Percentiles rank a stretch among this genome's conserved stretches.
Conservation (phyloP, 1,140 invertebrate genomes). For the Parasteatoda tepidariorum region DNA sequence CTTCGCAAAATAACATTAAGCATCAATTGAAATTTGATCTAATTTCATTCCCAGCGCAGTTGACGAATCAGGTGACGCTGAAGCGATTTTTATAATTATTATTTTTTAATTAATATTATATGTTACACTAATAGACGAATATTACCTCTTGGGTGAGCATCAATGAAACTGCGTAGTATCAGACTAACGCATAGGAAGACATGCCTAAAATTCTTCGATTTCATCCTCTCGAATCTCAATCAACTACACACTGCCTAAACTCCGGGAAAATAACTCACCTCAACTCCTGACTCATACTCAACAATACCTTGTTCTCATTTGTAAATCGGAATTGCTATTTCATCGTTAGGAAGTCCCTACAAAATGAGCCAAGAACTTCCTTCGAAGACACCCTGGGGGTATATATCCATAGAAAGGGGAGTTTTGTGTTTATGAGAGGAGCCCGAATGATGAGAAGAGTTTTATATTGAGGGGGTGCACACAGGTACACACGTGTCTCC, state of each 20-base stretch:
- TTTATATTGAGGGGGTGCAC: conserved; percentile 49
- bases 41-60: too few relatives aligned
- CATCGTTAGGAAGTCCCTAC: conserved; percentile 16
- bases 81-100: too few relatives aligned
- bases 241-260: not conserved
- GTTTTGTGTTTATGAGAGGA: conserved; percentile 53
- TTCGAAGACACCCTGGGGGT: conserved; percentile 40
- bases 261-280: not conserved
- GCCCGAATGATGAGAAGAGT: conserved; percentile 31
- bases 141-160: conserved; percentile 47
- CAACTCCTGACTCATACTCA: not conserved
- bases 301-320: too few relatives aligned
- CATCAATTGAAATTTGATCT: too few relatives aligned
- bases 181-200: conserved; percentile 12
- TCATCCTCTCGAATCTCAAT: not conserved
- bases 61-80: too few relatives aligned
- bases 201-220: not conserved
- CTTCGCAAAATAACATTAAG: too few relatives aligned
- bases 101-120: too few relatives aligned
- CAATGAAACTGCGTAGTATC: not conserved
- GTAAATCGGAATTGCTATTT: too few relatives aligned
- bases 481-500: conserved; percentile 9
- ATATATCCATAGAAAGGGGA: conserved; percentile 31
- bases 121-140: not conserved
- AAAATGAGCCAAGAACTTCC: not conserved